Conservation (phyloP, 2,888 invertebrate species). For the Brassicogethes aeneus region DNA sequence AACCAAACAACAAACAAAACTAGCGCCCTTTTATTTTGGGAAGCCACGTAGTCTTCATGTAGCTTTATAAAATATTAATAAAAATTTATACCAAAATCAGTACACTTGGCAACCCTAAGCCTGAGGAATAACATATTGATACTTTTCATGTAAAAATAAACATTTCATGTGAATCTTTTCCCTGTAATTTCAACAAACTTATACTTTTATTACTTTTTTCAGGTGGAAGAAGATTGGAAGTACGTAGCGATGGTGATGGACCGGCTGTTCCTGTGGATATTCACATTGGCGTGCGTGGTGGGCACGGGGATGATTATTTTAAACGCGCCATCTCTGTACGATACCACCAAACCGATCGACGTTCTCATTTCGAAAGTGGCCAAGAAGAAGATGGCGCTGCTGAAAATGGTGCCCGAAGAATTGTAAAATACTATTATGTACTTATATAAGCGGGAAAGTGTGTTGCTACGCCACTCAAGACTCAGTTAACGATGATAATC, state of each 20-base stretch:
- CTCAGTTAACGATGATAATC: slow-evolving; percentile 39
- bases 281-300: slow-evolving; percentile 85
- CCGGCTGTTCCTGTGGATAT: slow-evolving; percentile 90
- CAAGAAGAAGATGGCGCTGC: slow-evolving; percentile 79
- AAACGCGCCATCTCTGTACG: slow-evolving; percentile 86
- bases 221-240: slow-evolving; percentile 98
- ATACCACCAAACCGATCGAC: slow-evolving; percentile 82
- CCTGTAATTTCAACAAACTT: no score
- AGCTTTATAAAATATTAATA: no score
- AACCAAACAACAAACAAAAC: no score
- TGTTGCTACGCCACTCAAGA: slow-evolving; percentile 10
- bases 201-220: no score
- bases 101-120: no score
- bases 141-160: no score
- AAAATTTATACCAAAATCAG: no score
- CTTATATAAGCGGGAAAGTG: not conserved
- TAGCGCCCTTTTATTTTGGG: no score
- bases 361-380: slow-evolving; percentile 86
- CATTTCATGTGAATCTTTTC: no score
- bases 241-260: slow-evolving; percentile 96
- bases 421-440: slow-evolving; percentile 22
- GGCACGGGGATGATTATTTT: slow-evolving; percentile 85
- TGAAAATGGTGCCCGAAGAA: slow-evolving; percentile 72
- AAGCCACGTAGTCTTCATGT: no score
- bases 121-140: no score